Percentiles rank a stretch among this genome's conserved stretches.
These are phyloP conservation scores for Bambusicola thoracicus DNA, from an alignment of 2,113 vertebrate genomes.

Conservation along the genomic window DNA sequence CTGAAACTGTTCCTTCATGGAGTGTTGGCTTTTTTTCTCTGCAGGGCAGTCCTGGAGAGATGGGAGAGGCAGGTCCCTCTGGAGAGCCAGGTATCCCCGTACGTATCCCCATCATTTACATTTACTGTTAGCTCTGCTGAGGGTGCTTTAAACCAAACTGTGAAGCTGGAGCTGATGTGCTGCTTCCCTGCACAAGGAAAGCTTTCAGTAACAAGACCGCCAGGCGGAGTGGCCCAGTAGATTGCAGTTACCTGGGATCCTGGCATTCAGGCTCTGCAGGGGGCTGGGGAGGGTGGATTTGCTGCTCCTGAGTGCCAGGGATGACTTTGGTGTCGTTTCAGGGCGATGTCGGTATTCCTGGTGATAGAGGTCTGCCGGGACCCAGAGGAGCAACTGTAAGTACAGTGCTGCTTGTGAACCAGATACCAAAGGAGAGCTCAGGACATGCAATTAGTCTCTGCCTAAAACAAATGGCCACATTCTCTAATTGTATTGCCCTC, in stretches of 20 bases:
- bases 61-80: constrained; percentile 89
- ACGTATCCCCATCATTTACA: constrained; percentile 77
- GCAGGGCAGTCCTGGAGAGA: constrained; percentile 87
- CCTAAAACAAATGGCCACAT: background rate
- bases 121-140: fast-evolving
- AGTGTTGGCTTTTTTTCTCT: background rate
- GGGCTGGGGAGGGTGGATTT: background rate
- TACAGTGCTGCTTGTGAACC: constrained; percentile 1
- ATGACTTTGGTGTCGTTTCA: constrained; percentile 52
- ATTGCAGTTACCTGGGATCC: background rate
- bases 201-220: fast-evolving
- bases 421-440: fast-evolving
- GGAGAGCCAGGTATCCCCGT: constrained; percentile 98
- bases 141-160: background rate
- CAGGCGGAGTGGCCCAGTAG: background rate
- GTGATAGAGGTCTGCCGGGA: constrained; percentile 89
- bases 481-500: background rate
- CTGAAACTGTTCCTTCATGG: background rate
- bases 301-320: background rate
- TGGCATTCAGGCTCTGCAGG: background rate
- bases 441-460: background rate
- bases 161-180: fast-evolving
- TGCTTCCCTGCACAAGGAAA: background rate
- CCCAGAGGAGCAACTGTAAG: constrained; percentile 92
- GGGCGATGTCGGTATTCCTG: constrained; percentile 90